phyloP scores from a whole-genome alignment of 2,888 invertebrate species.

The Aleiodes testaceus region DNA sequence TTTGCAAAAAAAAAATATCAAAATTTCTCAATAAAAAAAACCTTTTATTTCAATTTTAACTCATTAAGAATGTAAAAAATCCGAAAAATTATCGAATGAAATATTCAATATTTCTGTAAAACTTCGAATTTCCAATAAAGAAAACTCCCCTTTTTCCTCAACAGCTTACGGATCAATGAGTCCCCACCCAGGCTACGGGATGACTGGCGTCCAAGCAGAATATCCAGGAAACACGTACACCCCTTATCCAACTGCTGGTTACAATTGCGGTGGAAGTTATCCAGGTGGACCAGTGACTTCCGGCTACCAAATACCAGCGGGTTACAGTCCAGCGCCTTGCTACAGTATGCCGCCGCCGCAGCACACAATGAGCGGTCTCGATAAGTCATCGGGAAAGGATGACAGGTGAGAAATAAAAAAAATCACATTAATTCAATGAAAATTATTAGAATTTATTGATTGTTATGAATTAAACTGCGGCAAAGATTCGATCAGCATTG shows the following conservation, averaged over 20 bases:
- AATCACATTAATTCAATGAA: constrained; percentile 44
- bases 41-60: too few species aligned
- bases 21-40: too few species aligned
- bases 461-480: constrained; percentile 10
- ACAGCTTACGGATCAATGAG: constrained; percentile 88
- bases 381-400: constrained; percentile 81
- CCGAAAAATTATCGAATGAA: too few species aligned
- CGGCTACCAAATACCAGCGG: constrained; percentile 79
- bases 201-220: constrained; percentile 84
- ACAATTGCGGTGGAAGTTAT: constrained; percentile 74
- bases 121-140: constrained; percentile 1
- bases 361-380: constrained; percentile 74
- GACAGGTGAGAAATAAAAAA: constrained; percentile 77
- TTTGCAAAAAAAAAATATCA: constrained; percentile 5
- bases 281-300: constrained; percentile 75
- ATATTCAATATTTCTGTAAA: too few species aligned
- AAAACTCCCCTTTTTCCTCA: background rate
- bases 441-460: constrained; percentile 33
- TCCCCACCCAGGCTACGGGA: constrained; percentile 89
- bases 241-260: constrained; percentile 80
- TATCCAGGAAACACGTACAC: constrained; percentile 85
- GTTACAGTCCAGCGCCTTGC: constrained; percentile 83
- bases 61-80: too few species aligned
- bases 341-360: constrained; percentile 91
- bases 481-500: constrained; percentile 16